Conservation (phyloP, 2,113 vertebrate species). For the Hystrix brachyura region DNA sequence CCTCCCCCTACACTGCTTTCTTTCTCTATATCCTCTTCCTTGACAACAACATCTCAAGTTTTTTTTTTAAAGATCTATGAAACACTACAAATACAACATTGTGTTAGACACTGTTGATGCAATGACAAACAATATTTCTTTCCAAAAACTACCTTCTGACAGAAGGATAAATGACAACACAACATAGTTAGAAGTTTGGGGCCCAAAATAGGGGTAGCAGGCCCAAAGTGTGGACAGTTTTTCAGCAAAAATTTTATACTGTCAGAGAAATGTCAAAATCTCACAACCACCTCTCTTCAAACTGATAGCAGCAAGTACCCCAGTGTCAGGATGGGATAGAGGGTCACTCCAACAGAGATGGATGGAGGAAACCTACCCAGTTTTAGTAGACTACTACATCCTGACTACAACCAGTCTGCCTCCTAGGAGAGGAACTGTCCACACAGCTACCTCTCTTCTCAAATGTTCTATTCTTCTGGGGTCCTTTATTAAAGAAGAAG, state of each 20-base stretch:
- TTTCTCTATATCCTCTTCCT: background rate
- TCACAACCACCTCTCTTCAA: slow-evolving; percentile 5
- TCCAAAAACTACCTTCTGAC: background rate
- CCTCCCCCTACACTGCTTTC: too few species aligned
- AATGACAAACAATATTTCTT: background rate
- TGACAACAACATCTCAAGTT: background rate
- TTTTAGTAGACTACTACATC: background rate
- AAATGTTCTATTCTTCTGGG: background rate
- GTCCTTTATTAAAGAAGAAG: background rate
- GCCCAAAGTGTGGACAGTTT: background rate
- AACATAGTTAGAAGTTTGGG: slow-evolving; percentile 10
- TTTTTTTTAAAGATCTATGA: background rate
- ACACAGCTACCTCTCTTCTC: background rate
- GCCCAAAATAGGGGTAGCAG: background rate
- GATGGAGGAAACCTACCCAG: background rate
- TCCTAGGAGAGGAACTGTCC: background rate
- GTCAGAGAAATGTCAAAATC: slow-evolving; percentile 20
- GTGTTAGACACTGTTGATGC: background rate
- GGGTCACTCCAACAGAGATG: background rate
- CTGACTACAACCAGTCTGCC: background rate
- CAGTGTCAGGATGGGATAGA: background rate
- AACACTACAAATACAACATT: background rate
- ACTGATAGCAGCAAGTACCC: background rate
- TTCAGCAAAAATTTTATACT: slow-evolving; percentile 26
- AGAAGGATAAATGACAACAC: background rate